Base-by-base conservation (phyloP, 2,797 vertebrate genomes). In the Urocyon cinereoargenteus region DNA sequence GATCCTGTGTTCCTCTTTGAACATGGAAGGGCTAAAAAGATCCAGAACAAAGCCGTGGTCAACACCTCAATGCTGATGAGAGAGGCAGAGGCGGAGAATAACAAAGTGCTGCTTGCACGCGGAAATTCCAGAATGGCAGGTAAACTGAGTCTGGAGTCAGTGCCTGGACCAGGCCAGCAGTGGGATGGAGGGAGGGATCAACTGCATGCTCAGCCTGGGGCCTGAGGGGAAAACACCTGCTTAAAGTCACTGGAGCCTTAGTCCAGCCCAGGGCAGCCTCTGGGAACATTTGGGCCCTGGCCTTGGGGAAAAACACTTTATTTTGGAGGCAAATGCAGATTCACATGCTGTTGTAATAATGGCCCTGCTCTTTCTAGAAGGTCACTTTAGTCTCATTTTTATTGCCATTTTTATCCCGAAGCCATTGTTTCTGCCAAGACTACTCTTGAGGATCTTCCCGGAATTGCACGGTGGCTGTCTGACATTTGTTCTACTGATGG, bases 21-120 rank as follows among this genome's bases (percentile, higher is more conserved):
- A 15, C 19, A n/a, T 51, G 83, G 86, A 97, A 99, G 99, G 98
- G 99, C 99, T 9, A 99, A 99, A 98, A 99, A 99, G 49, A 99
- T 99, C 97, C 99, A 99, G 98, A 99, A 99, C 98, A 98, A 98
- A 93, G 99, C 99, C 0, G 98, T 99, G 98, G 99, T 99, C 98
- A 99, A 99, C 57, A 99, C 99, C 0, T 99, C 99, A 91, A 98
- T 98, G 0, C 99, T 99, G 90, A 98, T 98, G 40, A 99, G 99
- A 97, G 99, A 99, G 96, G 98, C 99, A 12, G 99, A 99, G 98
- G 98, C 99, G 0, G 99, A 99, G 96, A 99, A 99, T 19, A 93
- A 97, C 91, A 98, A 98, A 55, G 98, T 99, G 49, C 98, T 99
- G 87, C 98, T 98, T 21, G 96, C 99, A 18, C 97, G 99, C 55